Base-by-base conservation (phyloP, 2,797 vertebrate genomes). In the Malurus splendens region DNA sequence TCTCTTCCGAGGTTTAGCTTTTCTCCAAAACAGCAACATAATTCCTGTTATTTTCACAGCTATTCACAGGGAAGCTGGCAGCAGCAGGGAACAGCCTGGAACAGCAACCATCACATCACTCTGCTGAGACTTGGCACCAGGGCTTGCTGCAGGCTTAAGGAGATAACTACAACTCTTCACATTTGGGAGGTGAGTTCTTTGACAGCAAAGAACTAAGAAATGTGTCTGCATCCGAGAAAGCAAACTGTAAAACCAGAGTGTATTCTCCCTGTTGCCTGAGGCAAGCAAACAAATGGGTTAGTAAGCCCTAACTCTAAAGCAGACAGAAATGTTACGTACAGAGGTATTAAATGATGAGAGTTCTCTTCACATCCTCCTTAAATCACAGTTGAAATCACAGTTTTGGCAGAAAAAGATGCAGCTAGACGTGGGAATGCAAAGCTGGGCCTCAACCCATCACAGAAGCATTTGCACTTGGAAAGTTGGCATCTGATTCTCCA, bases 311-410 rank as follows among this genome's bases (percentile, higher is more conserved):
- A 54, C 80, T 88, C 81, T 73, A 82, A 92, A 92, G 87, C 19
- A 8, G 55, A 92, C 59, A 86, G 75, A 81, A 91, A 92, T 54
- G 74, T 86, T 90, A 90, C 19, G 2, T 86, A 82, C 76, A 95
- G 95, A 96, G 95, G 95, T 96, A 96, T 93, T 91, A 74, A 83
- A 85, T 93, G 33, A 91, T 0, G 1, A 91, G 78, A 87, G 77
- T 87, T 96, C 79, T 82, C 79, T 89, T 94, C 86, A 73, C 89
- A 82, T 89, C 87, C 91, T 92, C 92, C 89, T 94, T 82, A 91
- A 94, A 91, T 95, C 95, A 96, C 92, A 95, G 93, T 95, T 94
- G 90, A 94, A 95, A 90, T 95, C 92, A 95, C 90, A 94, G 93
- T 94, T 96, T 94, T 72, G 88, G 92, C 87, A 89, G 82, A 86